A percentile compares a stretch with the other conserved stretches of the same genome.
Conservation (phyloP, 1,140 invertebrate species). For the Cydia amplana region DNA sequence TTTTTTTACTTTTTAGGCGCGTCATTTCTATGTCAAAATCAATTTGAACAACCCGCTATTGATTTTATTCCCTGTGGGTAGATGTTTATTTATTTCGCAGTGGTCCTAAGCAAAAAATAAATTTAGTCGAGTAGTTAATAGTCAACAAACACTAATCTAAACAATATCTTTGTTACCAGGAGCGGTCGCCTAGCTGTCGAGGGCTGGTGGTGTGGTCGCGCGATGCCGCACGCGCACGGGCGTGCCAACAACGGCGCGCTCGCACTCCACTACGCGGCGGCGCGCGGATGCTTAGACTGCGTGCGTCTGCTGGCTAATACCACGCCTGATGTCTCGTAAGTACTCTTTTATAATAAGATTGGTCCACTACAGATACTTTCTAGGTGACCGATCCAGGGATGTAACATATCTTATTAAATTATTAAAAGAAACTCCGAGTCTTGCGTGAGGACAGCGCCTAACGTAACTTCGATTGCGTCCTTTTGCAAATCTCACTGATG, state of each 20-base stretch:
- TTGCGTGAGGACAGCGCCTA: no score
- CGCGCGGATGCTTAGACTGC: constrained; percentile 90
- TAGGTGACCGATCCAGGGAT: no score
- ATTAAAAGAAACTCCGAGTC: no score
- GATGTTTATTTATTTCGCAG: no score
- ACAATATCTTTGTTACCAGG: constrained; percentile 44
- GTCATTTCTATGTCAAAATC: no score
- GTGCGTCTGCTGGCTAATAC: constrained; percentile 89
- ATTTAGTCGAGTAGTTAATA: no score
- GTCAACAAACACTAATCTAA: background rate
- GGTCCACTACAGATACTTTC: background rate
- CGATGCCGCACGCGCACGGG: constrained; percentile 63
- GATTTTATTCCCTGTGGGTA: no score
- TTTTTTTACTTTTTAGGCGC: no score
- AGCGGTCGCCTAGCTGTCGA: constrained; percentile 72
- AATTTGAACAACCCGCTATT: no score
- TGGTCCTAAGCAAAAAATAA: no score
- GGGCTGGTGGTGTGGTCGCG: constrained; percentile 70
- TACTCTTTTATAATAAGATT: constrained; percentile 36
- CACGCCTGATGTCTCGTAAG: constrained; percentile 87
- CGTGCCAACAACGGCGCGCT: constrained; percentile 82
- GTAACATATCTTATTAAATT: no score
- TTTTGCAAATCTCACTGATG: constrained; percentile 78
- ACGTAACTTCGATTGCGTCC: no score
- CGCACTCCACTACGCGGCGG: constrained; percentile 91